These are phyloP conservation scores for Cosmopolites sordidus DNA, from an alignment of 2,888 invertebrate species.

Conservation along the genomic window DNA sequence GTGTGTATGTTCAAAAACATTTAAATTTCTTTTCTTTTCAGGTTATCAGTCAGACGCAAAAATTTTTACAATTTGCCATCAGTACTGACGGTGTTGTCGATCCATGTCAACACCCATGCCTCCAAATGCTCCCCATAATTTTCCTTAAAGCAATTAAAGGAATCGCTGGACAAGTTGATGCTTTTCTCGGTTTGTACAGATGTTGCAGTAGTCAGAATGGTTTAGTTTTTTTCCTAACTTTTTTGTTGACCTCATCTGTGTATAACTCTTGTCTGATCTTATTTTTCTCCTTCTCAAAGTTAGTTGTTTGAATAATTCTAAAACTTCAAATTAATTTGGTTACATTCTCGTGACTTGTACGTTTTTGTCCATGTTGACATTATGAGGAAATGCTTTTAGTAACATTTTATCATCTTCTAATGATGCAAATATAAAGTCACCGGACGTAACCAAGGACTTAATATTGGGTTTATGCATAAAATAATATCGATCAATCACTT, in stretches of 20 bases:
- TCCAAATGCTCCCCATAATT: constrained; percentile 77
- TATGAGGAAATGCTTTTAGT: too few species aligned
- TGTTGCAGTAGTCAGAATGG: too few species aligned
- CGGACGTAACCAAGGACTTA: too few species aligned
- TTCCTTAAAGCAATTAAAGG: constrained; percentile 93
- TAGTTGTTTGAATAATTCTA: neutral
- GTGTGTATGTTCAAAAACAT: too few species aligned
- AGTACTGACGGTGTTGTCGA: constrained; percentile 74
- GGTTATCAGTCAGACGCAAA: constrained; percentile 63
- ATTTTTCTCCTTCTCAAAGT: neutral
- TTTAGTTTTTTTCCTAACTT: constrained; percentile 3
- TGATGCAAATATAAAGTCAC: too few species aligned
- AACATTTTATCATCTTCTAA: too few species aligned
- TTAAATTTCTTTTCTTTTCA: constrained; percentile 10
- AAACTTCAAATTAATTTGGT: too few species aligned
- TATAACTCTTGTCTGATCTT: constrained; percentile 8
- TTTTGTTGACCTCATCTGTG: constrained; percentile 6
- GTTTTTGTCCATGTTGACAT: too few species aligned
- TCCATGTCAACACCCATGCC: constrained; percentile 87
- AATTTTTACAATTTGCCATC: constrained; percentile 75
- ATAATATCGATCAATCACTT: too few species aligned
- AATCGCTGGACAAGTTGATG: constrained; percentile 89
- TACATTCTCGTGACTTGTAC: too few species aligned
- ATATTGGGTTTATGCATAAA: too few species aligned
- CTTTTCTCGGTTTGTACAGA: constrained; percentile 76